phyloP scores from a whole-genome alignment of 2,888 invertebrate genomes.

The Drosophila mulleri region DNA sequence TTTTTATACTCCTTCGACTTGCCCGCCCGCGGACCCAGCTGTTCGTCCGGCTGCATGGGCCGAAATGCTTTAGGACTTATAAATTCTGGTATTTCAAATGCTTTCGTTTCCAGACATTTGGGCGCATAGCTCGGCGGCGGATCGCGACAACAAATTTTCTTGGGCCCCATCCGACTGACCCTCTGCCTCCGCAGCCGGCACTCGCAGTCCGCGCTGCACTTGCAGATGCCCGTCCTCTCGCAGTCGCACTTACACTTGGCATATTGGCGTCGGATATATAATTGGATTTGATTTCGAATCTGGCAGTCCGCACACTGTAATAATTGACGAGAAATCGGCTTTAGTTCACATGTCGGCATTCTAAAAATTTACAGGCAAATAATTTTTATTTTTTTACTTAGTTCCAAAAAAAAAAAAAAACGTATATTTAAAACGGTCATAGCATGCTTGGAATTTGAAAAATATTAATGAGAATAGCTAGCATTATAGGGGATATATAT shows the following conservation, averaged over 20 bases:
- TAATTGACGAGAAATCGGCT: background rate
- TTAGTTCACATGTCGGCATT: background rate
- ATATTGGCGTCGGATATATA: background rate
- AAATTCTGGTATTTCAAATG: constrained; percentile 41
- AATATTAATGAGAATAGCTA: too few relatives aligned
- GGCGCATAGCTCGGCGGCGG: constrained; percentile 19
- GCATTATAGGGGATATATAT: too few relatives aligned
- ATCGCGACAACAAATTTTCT: constrained; percentile 16
- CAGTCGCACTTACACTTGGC: constrained; percentile 11
- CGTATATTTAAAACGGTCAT: background rate
- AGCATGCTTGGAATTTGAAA: background rate
- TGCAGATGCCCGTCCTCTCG: constrained; percentile 10
- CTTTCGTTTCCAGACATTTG: background rate
- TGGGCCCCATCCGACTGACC: constrained; percentile 19
- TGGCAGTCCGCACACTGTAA: background rate
- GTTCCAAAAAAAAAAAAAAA: background rate
- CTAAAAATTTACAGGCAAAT: background rate
- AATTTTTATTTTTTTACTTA: background rate
- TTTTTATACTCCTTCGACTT: constrained; percentile 56
- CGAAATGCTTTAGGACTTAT: constrained; percentile 26
- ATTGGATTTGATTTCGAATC: background rate
- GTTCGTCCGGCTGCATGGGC: constrained; percentile 16
- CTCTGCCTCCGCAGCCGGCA: constrained; percentile 14
- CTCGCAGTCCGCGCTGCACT: constrained; percentile 18
- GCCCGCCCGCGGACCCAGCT: constrained; percentile 48